These are phyloP conservation scores for Synergus itoensis DNA, from an alignment of 2,888 invertebrate genomes.

Conservation along the genomic window DNA sequence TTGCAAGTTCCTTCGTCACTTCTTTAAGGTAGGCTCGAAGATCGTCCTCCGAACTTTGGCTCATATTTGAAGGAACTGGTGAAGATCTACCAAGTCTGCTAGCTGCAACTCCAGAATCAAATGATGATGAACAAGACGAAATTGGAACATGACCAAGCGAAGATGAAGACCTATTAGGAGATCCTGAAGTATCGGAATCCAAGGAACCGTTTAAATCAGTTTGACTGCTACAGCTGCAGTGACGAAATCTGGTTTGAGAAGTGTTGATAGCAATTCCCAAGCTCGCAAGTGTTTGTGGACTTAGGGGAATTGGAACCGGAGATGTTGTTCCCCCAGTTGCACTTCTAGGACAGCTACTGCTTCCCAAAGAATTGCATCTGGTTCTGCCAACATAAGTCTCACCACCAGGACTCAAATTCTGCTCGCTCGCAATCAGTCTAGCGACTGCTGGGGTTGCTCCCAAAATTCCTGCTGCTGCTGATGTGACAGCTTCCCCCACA, in stretches of 20 bases:
- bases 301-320: conserved; percentile 77
- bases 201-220: conserved; percentile 84
- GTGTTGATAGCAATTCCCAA: conserved; percentile 82
- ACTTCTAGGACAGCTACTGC: conserved; percentile 57
- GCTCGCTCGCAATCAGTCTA: conserved; percentile 59
- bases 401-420: conserved; percentile 49
- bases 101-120: conserved; percentile 57
- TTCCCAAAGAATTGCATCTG: conserved; percentile 85
- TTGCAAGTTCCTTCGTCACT: conserved; percentile 88
- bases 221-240: conserved; percentile 87
- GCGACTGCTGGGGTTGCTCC: conserved; percentile 66
- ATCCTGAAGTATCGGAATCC: conserved; percentile 79
- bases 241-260: conserved; percentile 77
- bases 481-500: conserved; percentile 84
- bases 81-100: conserved; percentile 71
- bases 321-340: conserved; percentile 60
- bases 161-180: conserved; percentile 70
- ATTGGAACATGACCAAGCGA: conserved; percentile 67
- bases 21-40: conserved; percentile 88
- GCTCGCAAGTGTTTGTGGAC: conserved; percentile 83
- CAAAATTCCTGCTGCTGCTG: conserved; percentile 63
- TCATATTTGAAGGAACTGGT: conserved; percentile 66
- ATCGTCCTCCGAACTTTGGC: conserved; percentile 82
- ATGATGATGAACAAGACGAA: conserved; percentile 57
- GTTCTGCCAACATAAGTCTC: conserved; percentile 71